Evolutionary conservation across 2,888 invertebrate species (phyloP).

Genomic region (Melanostoma mellinum): DNA sequence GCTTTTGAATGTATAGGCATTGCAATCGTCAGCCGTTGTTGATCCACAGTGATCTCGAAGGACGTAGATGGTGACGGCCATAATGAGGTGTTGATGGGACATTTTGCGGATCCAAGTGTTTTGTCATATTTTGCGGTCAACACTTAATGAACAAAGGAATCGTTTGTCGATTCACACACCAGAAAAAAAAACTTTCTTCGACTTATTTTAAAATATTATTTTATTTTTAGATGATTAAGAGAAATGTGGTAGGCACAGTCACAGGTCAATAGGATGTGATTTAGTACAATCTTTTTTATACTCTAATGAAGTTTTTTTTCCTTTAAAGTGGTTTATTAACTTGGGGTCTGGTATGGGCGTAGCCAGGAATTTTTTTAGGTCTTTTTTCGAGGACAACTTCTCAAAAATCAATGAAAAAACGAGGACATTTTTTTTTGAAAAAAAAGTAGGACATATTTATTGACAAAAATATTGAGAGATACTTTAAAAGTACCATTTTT

Average conservation of each 20-base stretch:
- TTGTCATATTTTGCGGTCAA: slow-evolving; percentile 28
- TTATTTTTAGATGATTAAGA: slow-evolving; percentile 48
- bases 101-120: slow-evolving; percentile 56
- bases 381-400: too few species aligned
- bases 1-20: not conserved
- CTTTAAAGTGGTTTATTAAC: too few species aligned
- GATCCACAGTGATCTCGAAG: slow-evolving; percentile 50
- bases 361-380: too few species aligned
- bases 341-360: too few species aligned
- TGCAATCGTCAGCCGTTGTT: not conserved
- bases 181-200: slow-evolving; percentile 17
- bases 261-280: slow-evolving; percentile 58
- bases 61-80: slow-evolving; percentile 19
- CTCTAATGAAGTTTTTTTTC: too few species aligned
- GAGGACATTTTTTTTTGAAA: too few species aligned
- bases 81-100: slow-evolving; percentile 59
- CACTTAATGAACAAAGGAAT: slow-evolving; percentile 48
- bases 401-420: too few species aligned
- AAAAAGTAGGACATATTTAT: too few species aligned
- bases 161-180: slow-evolving; percentile 7
- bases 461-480: too few species aligned
- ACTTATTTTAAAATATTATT: not conserved
- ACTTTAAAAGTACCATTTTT: too few species aligned
- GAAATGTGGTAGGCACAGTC: slow-evolving; percentile 47
- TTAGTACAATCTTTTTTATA: not conserved